phyloP scores from a whole-genome alignment of 2,888 invertebrate genomes.

The Ptychoptera contaminata region DNA sequence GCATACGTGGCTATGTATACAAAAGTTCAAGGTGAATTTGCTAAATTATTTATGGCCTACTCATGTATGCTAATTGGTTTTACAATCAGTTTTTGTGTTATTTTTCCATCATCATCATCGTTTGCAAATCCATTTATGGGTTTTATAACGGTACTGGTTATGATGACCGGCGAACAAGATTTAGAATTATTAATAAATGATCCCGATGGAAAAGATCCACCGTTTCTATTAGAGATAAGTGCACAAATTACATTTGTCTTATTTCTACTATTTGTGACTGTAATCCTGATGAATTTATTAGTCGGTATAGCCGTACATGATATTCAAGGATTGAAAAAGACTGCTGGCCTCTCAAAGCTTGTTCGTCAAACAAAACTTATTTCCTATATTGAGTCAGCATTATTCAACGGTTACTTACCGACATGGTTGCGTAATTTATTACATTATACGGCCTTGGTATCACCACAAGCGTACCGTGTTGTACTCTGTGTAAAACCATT shows the following conservation, averaged over 20 bases:
- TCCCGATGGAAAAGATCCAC: slow-evolving; percentile 59
- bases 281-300: slow-evolving; percentile 70
- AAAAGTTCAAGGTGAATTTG: slow-evolving; percentile 73
- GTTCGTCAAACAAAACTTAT: slow-evolving; percentile 77
- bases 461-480: slow-evolving; percentile 67
- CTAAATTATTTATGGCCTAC: slow-evolving; percentile 71
- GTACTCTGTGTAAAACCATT: slow-evolving; percentile 69
- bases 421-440: slow-evolving; percentile 56
- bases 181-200: slow-evolving; percentile 60
- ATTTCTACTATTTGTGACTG: slow-evolving; percentile 68
- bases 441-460: slow-evolving; percentile 62
- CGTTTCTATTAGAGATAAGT: slow-evolving; percentile 59
- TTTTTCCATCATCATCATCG: slow-evolving; percentile 67
- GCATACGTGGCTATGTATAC: slow-evolving; percentile 86
- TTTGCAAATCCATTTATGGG: slow-evolving; percentile 75
- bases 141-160: slow-evolving; percentile 67
- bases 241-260: slow-evolving; percentile 69
- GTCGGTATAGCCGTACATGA: slow-evolving; percentile 81
- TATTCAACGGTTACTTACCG: slow-evolving; percentile 65
- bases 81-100: slow-evolving; percentile 75
- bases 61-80: slow-evolving; percentile 73
- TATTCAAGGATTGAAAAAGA: slow-evolving; percentile 71
- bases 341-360: slow-evolving; percentile 66
- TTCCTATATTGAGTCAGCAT: slow-evolving; percentile 66
- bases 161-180: slow-evolving; percentile 80